Percentiles rank a stretch among this genome's conserved stretches.
Evolutionary conservation across 2,113 vertebrate genomes (phyloP).

Genomic region (Egretta garzetta): DNA sequence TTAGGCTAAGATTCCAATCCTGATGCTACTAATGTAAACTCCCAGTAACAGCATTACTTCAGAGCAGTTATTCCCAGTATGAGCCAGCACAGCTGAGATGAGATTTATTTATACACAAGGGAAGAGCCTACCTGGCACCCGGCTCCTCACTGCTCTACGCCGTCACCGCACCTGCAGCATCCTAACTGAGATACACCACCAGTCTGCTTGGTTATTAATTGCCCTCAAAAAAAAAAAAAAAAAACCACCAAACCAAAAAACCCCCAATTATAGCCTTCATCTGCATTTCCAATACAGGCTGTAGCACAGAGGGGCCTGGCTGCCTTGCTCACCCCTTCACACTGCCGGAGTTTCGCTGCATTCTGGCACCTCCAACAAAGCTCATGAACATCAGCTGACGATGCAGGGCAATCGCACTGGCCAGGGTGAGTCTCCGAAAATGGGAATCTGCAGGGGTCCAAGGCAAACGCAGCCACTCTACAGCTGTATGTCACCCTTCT

Average conservation of each 20-base stretch:
- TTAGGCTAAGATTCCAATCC: background rate
- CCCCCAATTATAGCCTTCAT: too few species aligned
- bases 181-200: background rate
- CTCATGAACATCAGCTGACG: background rate
- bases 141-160: background rate
- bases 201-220: background rate
- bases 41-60: background rate
- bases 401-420: background rate
- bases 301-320: background rate
- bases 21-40: background rate
- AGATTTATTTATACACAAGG: background rate
- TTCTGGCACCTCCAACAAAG: background rate
- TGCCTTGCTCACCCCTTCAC: too few species aligned
- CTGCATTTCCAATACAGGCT: background rate
- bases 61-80: background rate
- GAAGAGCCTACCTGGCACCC: too few species aligned
- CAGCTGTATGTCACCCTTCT: background rate
- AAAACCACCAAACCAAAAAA: background rate
- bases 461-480: background rate
- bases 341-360: background rate
- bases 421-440: rapidly evolving
- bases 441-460: background rate
- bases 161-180: background rate
- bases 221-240: background rate
- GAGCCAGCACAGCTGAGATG: background rate